Evolutionary conservation across 2,888 invertebrate species (phyloP).

Genomic region (Polyploca ridens): DNA sequence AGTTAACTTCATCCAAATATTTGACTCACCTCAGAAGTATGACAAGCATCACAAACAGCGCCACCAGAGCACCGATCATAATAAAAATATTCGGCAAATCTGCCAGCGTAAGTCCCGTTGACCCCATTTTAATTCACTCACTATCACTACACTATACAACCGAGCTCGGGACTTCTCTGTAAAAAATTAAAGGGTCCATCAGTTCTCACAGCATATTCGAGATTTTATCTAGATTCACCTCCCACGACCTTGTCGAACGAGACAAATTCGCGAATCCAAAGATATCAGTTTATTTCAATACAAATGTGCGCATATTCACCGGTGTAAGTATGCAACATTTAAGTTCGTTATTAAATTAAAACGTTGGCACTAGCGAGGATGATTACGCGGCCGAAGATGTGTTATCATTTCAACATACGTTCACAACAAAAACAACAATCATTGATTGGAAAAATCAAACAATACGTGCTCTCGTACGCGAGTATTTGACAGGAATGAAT

Average conservation of each 20-base stretch:
- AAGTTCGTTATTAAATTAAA: conserved; percentile 47
- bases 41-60: conserved; percentile 90
- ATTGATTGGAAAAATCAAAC: conserved; percentile 65
- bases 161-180: conserved; percentile 38
- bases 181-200: conserved; percentile 42
- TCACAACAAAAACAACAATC: conserved; percentile 78
- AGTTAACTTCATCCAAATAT: conserved; percentile 12
- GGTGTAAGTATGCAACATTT: conserved; percentile 50
- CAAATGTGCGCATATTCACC: conserved; percentile 27
- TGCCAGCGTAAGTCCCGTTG: conserved; percentile 86
- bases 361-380: conserved; percentile 41
- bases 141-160: conserved; percentile 54
- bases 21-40: conserved; percentile 88
- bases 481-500: conserved; percentile 31
- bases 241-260: conserved; percentile 53
- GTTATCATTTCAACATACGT: conserved; percentile 52
- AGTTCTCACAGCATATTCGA: conserved; percentile 56
- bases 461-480: conserved; percentile 46
- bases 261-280: conserved; percentile 50
- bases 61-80: conserved; percentile 88
- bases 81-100: conserved; percentile 91
- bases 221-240: conserved; percentile 50
- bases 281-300: conserved; percentile 47
- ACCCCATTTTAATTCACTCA: conserved; percentile 63
- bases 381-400: conserved; percentile 37